Evolutionary conservation across 2,888 invertebrate genomes (phyloP), one percentile per base, ranked within the genome.

Genomic region (Argyresthia goedartella): DNA sequence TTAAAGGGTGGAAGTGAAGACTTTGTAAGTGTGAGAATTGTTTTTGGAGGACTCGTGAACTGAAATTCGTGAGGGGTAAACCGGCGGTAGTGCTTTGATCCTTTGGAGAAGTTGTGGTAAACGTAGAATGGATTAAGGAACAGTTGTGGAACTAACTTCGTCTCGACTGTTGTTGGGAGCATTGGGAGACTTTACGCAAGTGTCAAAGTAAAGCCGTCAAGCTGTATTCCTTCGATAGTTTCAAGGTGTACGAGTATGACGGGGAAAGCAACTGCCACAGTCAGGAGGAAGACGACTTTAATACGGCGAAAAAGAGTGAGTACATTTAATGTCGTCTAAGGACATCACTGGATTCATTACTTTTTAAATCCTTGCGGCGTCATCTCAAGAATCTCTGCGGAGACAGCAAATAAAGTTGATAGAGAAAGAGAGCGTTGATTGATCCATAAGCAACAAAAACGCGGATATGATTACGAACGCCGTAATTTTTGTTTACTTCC

Each of bases 181-280:
- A 8, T 36, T 36, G 36, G 36, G 36, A 36, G 36, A 36, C 36
- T 9, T 9, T 39, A 11, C 39, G n/a, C 2, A 39, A 61, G 47
- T 56, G 60, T 54, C 56, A 55, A 59, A 53, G 62, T 56, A 60
- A 71, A 80, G 69, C 71, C 76, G 76, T 61, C 86, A 86, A 84
- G 77, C 86, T 86, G 86, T 86, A 85, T 86, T 86, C 86, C 71
- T 81, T 86, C 71, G 85, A 86, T 63, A 85, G 78, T 72, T 86
- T 86, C 70, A 81, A 86, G 73, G 82, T 76, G 60, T 86, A 85
- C 63, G 84, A 85, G 73, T 86, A 85, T 62, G 86, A 85, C 70
- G 85, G 78, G 57, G 86, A 84, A 57, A 67, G 73, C 57, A 68
- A 73, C 62, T 84, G 69, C 70, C 78, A 78, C 60, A 76, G 74